Evolutionary conservation across 2,113 vertebrate genomes (phyloP).

Genomic region (Orycteropus afer): DNA sequence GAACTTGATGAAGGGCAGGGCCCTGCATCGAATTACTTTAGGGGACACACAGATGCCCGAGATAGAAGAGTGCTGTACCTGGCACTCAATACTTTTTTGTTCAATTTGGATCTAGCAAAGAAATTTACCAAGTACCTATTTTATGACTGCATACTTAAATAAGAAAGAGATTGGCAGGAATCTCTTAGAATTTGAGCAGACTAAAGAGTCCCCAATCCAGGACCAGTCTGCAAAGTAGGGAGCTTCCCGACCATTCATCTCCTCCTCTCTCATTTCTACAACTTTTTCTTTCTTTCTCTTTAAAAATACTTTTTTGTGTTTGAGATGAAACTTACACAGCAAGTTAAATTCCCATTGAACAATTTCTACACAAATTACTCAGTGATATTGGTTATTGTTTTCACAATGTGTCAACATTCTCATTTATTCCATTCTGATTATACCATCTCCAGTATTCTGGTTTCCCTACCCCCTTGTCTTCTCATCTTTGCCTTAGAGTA

Average conservation of each 20-base stretch:
- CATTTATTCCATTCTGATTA: too few relatives aligned
- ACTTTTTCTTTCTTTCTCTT: background rate
- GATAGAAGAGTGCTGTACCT: background rate
- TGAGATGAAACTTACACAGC: too few relatives aligned
- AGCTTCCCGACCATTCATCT: background rate
- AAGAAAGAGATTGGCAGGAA: background rate
- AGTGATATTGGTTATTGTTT: too few relatives aligned
- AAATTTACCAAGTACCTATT: background rate
- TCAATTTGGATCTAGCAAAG: background rate
- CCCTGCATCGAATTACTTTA: background rate
- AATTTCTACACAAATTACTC: too few relatives aligned
- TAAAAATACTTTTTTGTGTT: too few relatives aligned
- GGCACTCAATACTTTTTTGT: background rate
- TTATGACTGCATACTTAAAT: background rate
- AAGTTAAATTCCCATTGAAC: too few relatives aligned
- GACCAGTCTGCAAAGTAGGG: background rate
- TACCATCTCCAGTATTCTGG: too few relatives aligned
- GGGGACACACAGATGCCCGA: background rate
- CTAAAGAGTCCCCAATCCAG: background rate
- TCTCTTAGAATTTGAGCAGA: background rate
- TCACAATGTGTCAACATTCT: too few relatives aligned
- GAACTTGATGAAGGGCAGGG: background rate
- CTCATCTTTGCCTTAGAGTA: too few relatives aligned
- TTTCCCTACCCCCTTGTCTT: too few relatives aligned
- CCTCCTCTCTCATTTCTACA: slow-evolving; percentile 4